Base-by-base conservation (phyloP, 2,797 vertebrate genomes). In the Sebastes melanostomus region DNA sequence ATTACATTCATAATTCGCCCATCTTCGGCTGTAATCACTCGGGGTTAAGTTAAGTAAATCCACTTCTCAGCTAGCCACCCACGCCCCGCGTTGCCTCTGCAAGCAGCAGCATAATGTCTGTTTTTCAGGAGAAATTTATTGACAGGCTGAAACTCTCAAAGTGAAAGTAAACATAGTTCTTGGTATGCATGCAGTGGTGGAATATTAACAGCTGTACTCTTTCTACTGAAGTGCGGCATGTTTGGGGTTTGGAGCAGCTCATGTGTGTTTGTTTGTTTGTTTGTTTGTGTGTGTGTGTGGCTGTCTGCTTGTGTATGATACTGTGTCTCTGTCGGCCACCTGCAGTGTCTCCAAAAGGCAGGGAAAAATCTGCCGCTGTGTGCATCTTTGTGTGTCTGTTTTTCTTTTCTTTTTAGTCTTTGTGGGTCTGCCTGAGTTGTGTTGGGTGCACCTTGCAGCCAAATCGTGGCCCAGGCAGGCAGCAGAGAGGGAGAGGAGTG, bases 1-100 rank as follows among this genome's bases (percentile, higher is more conserved):
- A 94, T 94, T 93, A 93, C 75, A 75, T 90, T 91, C 84, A 91
- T 88, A 92, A 92, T 92, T 94, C 79, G 70, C 62, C 84, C 91
- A 91, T 92, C 90, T 93, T 91, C 78, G 58, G 81, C 82, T 85
- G 79, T 92, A 93, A 92, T 92, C 92, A 90, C 89, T 73, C 22
- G 6, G 83, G 91, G 83, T 91, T 91, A 81, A 82, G 82, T 92
- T 89, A 81, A 89, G 87, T 80, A 91, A 92, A 92, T 90, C 80
- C 84, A 82, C 86, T 87, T 78, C 79, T 65, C 78, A 27, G 78
- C 70, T 25, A 84, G 74, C 89, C 84, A 78, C 83, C 87, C 90
- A 89, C 78, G 27, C 71, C 77, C 85, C 18, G 20, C 42, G 63
- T 70, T 66, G 77, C 69, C 52, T 66, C 50, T 14, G 42, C 27